These are phyloP conservation scores for Gobionotothen gibberifrons DNA, from an alignment of 2,797 vertebrate species.

Conservation along the genomic window DNA sequence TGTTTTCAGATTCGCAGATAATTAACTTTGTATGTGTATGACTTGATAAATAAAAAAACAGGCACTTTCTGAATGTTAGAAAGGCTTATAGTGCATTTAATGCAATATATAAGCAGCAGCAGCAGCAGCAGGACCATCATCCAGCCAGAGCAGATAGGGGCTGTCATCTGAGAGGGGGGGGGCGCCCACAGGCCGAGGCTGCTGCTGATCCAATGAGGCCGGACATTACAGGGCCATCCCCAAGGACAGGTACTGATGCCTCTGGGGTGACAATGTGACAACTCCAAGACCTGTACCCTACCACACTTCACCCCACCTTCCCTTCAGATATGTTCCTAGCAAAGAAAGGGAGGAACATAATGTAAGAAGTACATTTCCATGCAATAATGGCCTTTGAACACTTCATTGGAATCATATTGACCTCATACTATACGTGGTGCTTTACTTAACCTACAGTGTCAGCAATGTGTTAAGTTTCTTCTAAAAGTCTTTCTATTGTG, in stretches of 20 bases:
- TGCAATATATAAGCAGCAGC: conserved; percentile 28
- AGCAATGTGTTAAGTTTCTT: conserved; percentile 4
- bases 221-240: conserved; percentile 77
- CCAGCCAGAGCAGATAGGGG: conserved; percentile 69
- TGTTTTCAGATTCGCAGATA: conserved; percentile 6
- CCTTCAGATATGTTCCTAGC: conserved; percentile 52
- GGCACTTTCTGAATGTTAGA: conserved; percentile 3
- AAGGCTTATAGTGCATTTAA: conserved; percentile 23
- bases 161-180: conserved; percentile 78
- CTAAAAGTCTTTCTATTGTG: neutral
- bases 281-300: conserved; percentile 65
- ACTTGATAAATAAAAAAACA: neutral
- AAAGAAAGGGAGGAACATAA: conserved; percentile 11
- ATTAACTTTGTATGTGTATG: conserved; percentile 19
- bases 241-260: conserved; percentile 67
- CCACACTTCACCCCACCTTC: conserved; percentile 49
- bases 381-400: conserved; percentile 18
- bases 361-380: neutral
- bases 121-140: conserved; percentile 60
- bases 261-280: conserved; percentile 67
- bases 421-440: neutral
- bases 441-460: neutral
- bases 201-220: conserved; percentile 81
- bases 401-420: neutral
- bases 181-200: conserved; percentile 66